Conservation (phyloP, 2,113 vertebrate genomes). For the Grallaria varia region DNA sequence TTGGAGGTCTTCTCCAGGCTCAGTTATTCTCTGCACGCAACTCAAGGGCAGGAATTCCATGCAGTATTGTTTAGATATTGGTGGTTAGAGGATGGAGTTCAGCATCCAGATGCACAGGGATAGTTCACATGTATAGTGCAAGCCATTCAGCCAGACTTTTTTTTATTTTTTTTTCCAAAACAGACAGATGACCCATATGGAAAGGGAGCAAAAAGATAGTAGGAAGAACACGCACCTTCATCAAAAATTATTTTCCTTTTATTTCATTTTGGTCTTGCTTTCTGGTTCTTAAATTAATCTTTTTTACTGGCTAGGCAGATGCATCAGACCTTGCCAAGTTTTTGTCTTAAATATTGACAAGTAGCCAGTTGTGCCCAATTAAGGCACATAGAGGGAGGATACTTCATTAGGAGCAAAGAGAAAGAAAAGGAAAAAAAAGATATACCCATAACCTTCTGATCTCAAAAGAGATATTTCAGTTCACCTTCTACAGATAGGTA, state of each 20-base stretch:
- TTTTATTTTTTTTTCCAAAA: too few relatives aligned
- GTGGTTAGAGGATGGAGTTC: background rate
- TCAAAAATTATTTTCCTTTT: slow-evolving; percentile 21
- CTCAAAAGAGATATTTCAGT: background rate
- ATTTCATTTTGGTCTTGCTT: background rate
- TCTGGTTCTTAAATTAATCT: background rate
- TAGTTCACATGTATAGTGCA: background rate
- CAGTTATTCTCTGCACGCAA: background rate
- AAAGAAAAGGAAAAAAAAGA: background rate
- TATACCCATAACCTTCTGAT: background rate
- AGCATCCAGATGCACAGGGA: background rate
- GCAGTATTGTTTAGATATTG: background rate
- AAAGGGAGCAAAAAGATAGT: background rate
- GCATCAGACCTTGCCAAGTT: background rate
- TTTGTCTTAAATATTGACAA: slow-evolving; percentile 23
- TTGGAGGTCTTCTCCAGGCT: background rate
- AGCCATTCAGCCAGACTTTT: background rate
- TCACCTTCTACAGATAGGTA: background rate
- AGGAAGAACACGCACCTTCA: background rate
- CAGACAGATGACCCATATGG: background rate
- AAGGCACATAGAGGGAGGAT: background rate
- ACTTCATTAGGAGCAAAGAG: background rate
- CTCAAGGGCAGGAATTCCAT: background rate
- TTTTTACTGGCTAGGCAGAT: slow-evolving; percentile 17
- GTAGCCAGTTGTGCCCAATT: background rate